Base-by-base conservation (phyloP, 30 jellyfish, hydroid and myxozoan genomes). In the Sanderia malayensis region DNA sequence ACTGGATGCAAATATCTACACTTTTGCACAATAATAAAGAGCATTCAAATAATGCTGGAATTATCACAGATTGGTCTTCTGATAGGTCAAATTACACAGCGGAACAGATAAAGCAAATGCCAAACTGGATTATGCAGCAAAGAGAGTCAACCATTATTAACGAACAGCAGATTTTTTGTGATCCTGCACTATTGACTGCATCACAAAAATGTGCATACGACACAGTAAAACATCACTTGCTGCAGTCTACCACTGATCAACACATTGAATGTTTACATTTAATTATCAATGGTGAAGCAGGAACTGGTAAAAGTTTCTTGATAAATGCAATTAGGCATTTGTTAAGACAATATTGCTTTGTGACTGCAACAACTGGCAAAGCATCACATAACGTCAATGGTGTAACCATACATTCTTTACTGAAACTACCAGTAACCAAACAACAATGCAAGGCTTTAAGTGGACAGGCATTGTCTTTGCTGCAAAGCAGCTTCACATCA, bases 281-380 rank as follows among this genome's bases (percentile, higher is more conserved):
- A 13, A 71, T 71, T 71, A 71, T 71, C 46, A 71, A 46, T 46
- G 83, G 83, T 19, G 73, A 46, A 34, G 85, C 85, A 73, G 85
- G 85, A 8, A 27, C 85, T 57, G 77, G 85, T n/a, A n/a, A n/a
- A n/a, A n/a, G n/a, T n/a, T n/a, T n/a, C n/a, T n/a, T n/a, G n/a
- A n/a, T n/a, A n/a, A n/a, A n/a, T n/a, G n/a, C n/a, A n/a, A n/a
- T n/a, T n/a, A n/a, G n/a, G n/a, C n/a, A n/a, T n/a, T n/a, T n/a
- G n/a, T n/a, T n/a, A n/a, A n/a, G n/a, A n/a, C n/a, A n/a, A n/a
- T n/a, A n/a, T n/a, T n/a, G n/a, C n/a, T n/a, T n/a, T n/a, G n/a
- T n/a, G n/a, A n/a, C n/a, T n/a, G n/a, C n/a, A n/a, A n/a, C n/a
- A n/a, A n/a, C n/a, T n/a, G n/a, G n/a, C n/a, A n/a, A n/a, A n/a